A percentile compares a stretch with the other conserved stretches of the same genome.
These are phyloP conservation scores for Nephila pilipes DNA, from an alignment of 1,140 invertebrate species.

Conservation along the genomic window DNA sequence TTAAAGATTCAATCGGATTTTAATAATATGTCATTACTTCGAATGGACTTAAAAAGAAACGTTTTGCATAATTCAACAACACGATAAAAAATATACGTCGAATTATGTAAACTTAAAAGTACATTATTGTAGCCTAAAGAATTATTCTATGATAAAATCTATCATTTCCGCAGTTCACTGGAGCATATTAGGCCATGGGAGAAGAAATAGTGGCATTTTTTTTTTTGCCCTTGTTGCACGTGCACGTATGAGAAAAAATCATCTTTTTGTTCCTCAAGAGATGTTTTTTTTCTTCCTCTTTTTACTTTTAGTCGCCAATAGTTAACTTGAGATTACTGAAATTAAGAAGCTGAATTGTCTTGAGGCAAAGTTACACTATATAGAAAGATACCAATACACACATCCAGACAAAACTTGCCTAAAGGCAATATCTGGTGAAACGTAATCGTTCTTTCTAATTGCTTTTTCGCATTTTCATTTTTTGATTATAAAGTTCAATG, in stretches of 20 bases:
- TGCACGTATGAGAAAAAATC: constrained; percentile 3
- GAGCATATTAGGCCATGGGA: too few relatives aligned
- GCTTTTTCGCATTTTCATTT: constrained; percentile 20
- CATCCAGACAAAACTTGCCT: neutral
- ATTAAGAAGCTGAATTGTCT: constrained; percentile 12
- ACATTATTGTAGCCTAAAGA: constrained; percentile 47
- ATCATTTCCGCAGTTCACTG: neutral
- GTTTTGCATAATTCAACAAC: constrained; percentile 53
- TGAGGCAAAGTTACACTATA: neutral
- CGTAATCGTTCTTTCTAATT: constrained; percentile 61
- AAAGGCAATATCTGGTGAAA: constrained; percentile 15
- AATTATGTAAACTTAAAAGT: constrained; percentile 55
- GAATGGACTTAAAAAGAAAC: neutral
- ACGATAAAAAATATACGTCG: constrained; percentile 7
- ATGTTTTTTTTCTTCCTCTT: neutral
- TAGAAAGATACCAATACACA: neutral
- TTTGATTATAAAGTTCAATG: constrained; percentile 57
- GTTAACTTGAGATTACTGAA: constrained; percentile 22
- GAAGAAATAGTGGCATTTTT: neutral
- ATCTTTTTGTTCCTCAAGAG: neutral
- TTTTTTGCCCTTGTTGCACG: neutral
- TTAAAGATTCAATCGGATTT: constrained; percentile 48
- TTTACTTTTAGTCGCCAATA: neutral
- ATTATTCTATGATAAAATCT: constrained; percentile 43
- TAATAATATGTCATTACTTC: constrained; percentile 54